Percentiles rank a stretch among this genome's conserved stretches.
These are phyloP conservation scores for Cygnus olor DNA, from an alignment of 2,797 vertebrate genomes.

Conservation along the genomic window DNA sequence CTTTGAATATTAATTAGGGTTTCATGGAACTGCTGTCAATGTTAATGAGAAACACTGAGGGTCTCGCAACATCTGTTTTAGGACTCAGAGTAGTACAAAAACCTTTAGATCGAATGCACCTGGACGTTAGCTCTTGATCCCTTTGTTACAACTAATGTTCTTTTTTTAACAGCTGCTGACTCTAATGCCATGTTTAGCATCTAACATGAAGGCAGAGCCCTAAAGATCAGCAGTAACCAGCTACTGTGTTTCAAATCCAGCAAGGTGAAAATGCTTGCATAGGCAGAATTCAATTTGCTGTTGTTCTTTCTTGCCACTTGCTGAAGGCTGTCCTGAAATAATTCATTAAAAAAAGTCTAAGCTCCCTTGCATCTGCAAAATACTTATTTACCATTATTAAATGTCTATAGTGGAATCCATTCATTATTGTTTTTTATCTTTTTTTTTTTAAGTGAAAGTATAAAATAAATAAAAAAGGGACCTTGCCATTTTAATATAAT, in stretches of 20 bases:
- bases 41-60: slow-evolving; percentile 77
- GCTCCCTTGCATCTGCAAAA: neutral
- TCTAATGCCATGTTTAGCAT: neutral
- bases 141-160: neutral
- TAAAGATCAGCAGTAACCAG: neutral
- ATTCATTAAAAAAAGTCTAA: neutral
- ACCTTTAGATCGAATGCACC: slow-evolving; percentile 4
- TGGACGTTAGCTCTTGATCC: neutral
- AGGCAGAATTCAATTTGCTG: neutral
- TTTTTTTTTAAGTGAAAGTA: neutral
- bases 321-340: neutral
- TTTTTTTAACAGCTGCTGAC: slow-evolving; percentile 12
- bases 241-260: neutral
- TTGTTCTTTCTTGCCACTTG: neutral
- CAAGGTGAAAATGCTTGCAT: neutral
- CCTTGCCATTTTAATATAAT: neutral
- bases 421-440: neutral
- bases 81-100: slow-evolving; percentile 47
- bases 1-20: slow-evolving; percentile 80
- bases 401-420: neutral
- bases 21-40: slow-evolving; percentile 72
- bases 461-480: neutral
- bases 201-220: neutral
- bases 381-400: neutral
- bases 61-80: slow-evolving; percentile 76